Base-by-base conservation (phyloP, 1,140 invertebrate species). In the Saxidomus purpurata region DNA sequence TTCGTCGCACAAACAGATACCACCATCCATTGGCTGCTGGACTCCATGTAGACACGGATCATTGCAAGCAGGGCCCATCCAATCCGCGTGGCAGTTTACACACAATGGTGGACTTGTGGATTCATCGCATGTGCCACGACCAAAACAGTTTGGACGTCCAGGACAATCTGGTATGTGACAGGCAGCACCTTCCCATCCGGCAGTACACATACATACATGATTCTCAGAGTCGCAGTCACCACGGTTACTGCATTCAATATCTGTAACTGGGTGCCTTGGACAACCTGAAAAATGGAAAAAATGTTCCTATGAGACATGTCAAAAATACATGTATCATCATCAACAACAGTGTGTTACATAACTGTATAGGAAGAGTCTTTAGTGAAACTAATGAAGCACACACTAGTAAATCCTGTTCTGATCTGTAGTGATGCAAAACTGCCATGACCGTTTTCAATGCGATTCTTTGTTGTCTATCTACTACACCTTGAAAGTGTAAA, bases 151-250 rank as follows among this genome's bases (percentile, higher is more conserved):
- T 15, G 94, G 93, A 74, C 92, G 89, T 4, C 94, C 94, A 13
- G 92, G 93, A 76, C 94, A 94, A 87, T 94, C 94, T n/a, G 92
- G 43, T 63, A 93, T 79, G 61, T 94, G 92, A 92, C 94, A 94
- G 0, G 93, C 93, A 8, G 84, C 89, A 55, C 94, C 93, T 34
- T 69, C 90, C 94, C 94, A 94, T 40, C 93, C 94, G 63, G 91
- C 89, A 55, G 89, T 59, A 90, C 94, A 94, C 36, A 91, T 87
- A 87, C 94, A 94, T 13, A 80, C 52, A 17, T 71, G 81, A 47
- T 79, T 69, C 36, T 92, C 91, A 81, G 92, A 92, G 90, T 94
- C 93, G 88, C 94, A 94, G 67, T 92, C 89, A 25, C 94, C 94
- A 74, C 92, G 94, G n/a, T 83, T 82, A 74, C 91, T 92, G 87